phyloP scores from a whole-genome alignment of 2,888 invertebrate genomes.

The Axea sp. region DNA sequence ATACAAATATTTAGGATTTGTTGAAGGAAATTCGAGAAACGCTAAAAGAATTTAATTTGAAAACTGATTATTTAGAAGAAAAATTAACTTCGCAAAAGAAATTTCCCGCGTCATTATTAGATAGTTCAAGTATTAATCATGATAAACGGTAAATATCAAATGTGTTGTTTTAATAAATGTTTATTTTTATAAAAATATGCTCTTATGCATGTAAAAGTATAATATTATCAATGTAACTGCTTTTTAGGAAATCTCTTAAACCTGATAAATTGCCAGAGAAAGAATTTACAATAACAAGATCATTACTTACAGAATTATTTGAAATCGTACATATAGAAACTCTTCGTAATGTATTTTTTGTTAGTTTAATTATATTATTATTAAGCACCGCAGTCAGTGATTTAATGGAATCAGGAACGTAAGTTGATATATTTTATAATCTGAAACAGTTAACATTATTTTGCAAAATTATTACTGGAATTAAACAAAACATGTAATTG shows the following conservation, averaged over 20 bases:
- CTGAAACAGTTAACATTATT: too few relatives aligned
- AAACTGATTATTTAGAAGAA: constrained; percentile 14
- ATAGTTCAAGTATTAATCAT: background rate
- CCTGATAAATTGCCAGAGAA: constrained; percentile 43
- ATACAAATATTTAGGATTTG: constrained; percentile 6
- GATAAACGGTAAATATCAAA: constrained; percentile 12
- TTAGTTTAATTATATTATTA: constrained; percentile 43
- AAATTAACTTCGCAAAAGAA: constrained; percentile 9
- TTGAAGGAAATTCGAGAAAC: constrained; percentile 20
- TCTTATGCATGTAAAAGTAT: background rate
- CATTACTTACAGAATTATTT: constrained; percentile 49
- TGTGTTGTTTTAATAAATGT: background rate
- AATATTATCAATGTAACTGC: background rate
- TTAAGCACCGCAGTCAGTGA: constrained; percentile 24
- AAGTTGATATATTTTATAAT: constrained; percentile 10
- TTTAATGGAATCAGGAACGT: constrained; percentile 45
- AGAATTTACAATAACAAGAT: constrained; percentile 39
- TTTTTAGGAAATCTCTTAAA: constrained; percentile 23
- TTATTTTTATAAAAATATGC: background rate
- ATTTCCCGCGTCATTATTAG: constrained; percentile 11
- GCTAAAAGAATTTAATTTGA: constrained; percentile 17
- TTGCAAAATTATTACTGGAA: too few relatives aligned
- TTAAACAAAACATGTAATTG: too few relatives aligned
- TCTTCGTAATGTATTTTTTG: constrained; percentile 36
- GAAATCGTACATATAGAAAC: constrained; percentile 48